Evolutionary conservation across 1,140 invertebrate genomes (phyloP).

Genomic region (Oreohelix idahoensis): DNA sequence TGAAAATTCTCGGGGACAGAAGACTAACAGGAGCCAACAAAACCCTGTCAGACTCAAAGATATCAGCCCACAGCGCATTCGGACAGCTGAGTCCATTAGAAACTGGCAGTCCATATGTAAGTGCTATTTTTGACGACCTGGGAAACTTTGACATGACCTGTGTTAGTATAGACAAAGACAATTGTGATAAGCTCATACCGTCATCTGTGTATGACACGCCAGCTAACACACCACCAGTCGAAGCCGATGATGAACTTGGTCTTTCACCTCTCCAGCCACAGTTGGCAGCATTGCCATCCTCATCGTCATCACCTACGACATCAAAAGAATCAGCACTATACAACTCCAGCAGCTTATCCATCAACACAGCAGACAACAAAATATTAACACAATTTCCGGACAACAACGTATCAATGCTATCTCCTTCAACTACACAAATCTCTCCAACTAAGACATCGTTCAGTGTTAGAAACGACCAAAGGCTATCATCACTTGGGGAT

Average conservation of each 20-base stretch:
- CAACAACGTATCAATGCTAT: not conserved
- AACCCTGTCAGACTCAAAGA: not conserved
- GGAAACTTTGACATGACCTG: not conserved
- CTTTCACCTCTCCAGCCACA: not conserved
- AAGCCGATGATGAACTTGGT: not conserved
- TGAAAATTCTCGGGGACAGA: slow-evolving; percentile 30
- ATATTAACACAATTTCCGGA: not conserved
- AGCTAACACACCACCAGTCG: slow-evolving; percentile 23
- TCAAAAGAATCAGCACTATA: not conserved
- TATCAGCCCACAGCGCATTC: not conserved
- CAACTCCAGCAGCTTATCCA: not conserved
- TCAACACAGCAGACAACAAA: not conserved
- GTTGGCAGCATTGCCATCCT: too few species aligned
- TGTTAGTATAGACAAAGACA: not conserved
- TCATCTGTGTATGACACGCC: slow-evolving; percentile 37
- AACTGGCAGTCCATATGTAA: not conserved
- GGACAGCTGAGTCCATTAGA: slow-evolving; percentile 35
- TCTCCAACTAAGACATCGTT: too few species aligned
- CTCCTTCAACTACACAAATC: too few species aligned
- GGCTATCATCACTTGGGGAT: not conserved
- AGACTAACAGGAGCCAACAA: not conserved
- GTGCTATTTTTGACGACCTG: not conserved
- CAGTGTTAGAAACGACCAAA: not conserved
- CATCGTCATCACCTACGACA: not conserved
- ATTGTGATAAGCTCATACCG: not conserved